phyloP scores from a whole-genome alignment of 2,797 vertebrate species.

The Eospalax fontanierii region DNA sequence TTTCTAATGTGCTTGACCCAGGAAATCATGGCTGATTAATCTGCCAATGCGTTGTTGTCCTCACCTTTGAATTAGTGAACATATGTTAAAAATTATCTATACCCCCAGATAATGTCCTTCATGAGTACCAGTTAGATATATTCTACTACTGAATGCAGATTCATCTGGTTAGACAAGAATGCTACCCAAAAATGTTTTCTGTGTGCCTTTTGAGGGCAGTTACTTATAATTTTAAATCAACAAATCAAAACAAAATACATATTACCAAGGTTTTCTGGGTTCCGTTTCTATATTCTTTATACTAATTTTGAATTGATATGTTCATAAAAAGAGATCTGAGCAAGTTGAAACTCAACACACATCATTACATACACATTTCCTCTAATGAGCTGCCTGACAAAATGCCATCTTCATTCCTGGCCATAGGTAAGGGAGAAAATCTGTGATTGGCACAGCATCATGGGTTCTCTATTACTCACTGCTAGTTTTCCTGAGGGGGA shows the following conservation, averaged over 20 bases:
- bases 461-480: not conserved
- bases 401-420: slow-evolving; percentile 31
- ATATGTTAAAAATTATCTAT: not conserved
- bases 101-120: not conserved
- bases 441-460: not conserved
- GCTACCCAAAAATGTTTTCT: not conserved
- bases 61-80: not conserved
- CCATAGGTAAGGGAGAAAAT: not conserved
- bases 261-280: not conserved
- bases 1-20: not conserved
- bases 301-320: not conserved
- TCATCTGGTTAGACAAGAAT: not conserved
- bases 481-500: not conserved
- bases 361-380: not conserved
- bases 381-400: not conserved
- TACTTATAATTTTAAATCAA: slow-evolving; percentile 35
- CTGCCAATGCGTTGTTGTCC: not conserved
- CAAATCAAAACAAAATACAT: not conserved
- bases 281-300: slow-evolving; percentile 20
- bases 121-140: not conserved
- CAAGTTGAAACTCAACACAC: not conserved
- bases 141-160: not conserved
- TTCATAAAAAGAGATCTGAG: slow-evolving; percentile 53
- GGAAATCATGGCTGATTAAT: not conserved
- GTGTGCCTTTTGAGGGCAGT: not conserved